Base-by-base conservation (phyloP, 2,113 vertebrate genomes). In the Python bivittatus region DNA sequence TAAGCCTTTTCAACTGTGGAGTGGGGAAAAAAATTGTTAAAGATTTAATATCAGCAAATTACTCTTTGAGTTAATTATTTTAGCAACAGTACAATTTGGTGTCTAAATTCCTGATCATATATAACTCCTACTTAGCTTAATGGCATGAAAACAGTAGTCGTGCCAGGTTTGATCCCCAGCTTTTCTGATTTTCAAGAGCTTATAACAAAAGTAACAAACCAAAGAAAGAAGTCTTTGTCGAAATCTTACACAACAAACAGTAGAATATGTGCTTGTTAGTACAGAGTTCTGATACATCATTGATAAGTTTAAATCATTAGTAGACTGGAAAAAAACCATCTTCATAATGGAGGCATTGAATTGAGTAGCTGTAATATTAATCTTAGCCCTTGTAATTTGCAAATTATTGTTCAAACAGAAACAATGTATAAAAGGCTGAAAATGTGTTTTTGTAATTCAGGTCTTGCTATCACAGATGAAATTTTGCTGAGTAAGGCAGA, bases 401-500 rank as follows among this genome's bases (percentile, higher is more conserved):
- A 56, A 89, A 38, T 23, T 88, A 10, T 54, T 92, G 56, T 57
- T 54, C 60, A 52, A 10, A 61, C 22, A 52, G 17, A 54, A 42
- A 27, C 42, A 64, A 54, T 87, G 12, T 84, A 89, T 22, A 94
- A 97, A 97, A 88, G 96, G 53, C 90, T 94, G 96, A 93, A 97
- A 97, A 96, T 96, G 42, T 97, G 95, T 97, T 97, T 97, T 97
- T 97, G 88, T 95, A 97, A 98, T 97, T 97, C 97, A 99, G 98
- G 98, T 97, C 98, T 98, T 97, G 97, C 98, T 96, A 98, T 99
- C 97, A 98, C 98, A 96, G 98, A 99, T 97, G 98, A 99, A 97
- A 98, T 99, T 97, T 97, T 98, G 97, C 98, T 98, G 98, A 98
- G 98, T 97, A 99, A 98, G 98, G 98, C 98, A 96, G 97, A 98